Base-by-base conservation (phyloP, 2,888 invertebrate genomes). In the Crepidodera aurea region DNA sequence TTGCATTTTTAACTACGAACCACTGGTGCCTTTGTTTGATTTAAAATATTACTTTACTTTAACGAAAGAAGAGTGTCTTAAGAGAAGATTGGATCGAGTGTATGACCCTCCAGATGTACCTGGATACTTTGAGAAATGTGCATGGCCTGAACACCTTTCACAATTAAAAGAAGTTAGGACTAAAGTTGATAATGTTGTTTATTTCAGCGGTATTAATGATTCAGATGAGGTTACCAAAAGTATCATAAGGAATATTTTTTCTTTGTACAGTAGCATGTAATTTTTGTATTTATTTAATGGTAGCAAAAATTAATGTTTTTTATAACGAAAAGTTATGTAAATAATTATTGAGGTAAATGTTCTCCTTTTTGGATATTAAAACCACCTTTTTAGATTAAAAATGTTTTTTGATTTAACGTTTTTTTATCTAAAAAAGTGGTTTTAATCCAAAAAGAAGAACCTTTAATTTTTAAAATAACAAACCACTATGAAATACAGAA, bases 71-170 rank as follows among this genome's bases (percentile, higher is more conserved):
- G 87, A 87, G 76, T 93, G 93, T 73, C 81, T 81, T 69, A 71
- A 83, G 25, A 84, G 94, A 16, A 85, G 94, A 64, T 76, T 78
- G 27, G 72, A 72, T 16, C 82, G 92, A 29, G 79, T 83, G n/a
- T 97, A 96, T 78, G 87, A 90, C 54, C 96, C 96, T 15, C 91
- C 96, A 0, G 96, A 97, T 82, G 83, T 90, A 1, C 88, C 87
- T 0, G 93, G 94, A 0, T 97, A 96, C 83, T 96, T 96, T 82
- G 93, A 96, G 42, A 81, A 82, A 68, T 88, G 91, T 76, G 94
- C 92, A n/a, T 97, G 96, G 96, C 96, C 96, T n/a, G 88, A 89
- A 75, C 92, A 95, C 77, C 73, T 87, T 60, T 82, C 81, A 71
- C 85, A 90, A 71, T 79, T 84, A 34, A 70, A 78, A 16, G 84